Conservation (phyloP, 2,888 invertebrate species). For the Lycaena phlaeas region DNA sequence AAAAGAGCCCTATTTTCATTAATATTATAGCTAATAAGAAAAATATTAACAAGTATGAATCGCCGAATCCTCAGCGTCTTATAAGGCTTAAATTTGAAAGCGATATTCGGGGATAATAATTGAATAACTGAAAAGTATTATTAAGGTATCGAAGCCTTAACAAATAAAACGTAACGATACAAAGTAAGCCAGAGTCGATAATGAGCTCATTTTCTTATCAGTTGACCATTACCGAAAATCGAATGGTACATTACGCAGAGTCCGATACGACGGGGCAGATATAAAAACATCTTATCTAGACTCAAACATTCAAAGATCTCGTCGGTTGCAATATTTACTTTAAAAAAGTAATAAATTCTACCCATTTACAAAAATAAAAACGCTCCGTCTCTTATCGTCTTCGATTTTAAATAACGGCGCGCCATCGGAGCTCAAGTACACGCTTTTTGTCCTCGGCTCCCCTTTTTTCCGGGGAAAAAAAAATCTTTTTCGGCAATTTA, state of each 20-base stretch:
- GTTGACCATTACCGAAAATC: conserved; percentile 72
- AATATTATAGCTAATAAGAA: too few species aligned
- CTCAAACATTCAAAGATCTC: conserved; percentile 52
- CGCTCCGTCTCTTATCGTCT: conserved; percentile 66
- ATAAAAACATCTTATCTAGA: conserved; percentile 66
- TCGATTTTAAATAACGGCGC: conserved; percentile 70
- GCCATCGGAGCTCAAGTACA: conserved; percentile 63
- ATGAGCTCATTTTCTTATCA: conserved; percentile 71
- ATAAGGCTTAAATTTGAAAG: not conserved
- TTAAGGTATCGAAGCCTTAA: conserved; percentile 3
- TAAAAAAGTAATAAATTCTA: conserved; percentile 62
- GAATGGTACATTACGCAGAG: conserved; percentile 66
- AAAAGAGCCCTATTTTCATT: too few species aligned
- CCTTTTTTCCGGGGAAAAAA: conserved; percentile 54
- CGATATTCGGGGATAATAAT: not conserved
- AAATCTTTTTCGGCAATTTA: conserved; percentile 71
- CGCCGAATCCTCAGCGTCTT: not conserved
- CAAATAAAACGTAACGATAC: conserved; percentile 43
- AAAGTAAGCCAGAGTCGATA: conserved; percentile 58
- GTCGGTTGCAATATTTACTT: conserved; percentile 63
- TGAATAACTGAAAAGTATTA: conserved; percentile 4
- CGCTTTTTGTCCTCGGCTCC: conserved; percentile 62
- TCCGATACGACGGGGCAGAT: conserved; percentile 53
- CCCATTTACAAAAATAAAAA: conserved; percentile 68
- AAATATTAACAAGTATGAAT: too few species aligned